phyloP scores from a whole-genome alignment of 2,113 vertebrate genomes.

The Corvus cornix region DNA sequence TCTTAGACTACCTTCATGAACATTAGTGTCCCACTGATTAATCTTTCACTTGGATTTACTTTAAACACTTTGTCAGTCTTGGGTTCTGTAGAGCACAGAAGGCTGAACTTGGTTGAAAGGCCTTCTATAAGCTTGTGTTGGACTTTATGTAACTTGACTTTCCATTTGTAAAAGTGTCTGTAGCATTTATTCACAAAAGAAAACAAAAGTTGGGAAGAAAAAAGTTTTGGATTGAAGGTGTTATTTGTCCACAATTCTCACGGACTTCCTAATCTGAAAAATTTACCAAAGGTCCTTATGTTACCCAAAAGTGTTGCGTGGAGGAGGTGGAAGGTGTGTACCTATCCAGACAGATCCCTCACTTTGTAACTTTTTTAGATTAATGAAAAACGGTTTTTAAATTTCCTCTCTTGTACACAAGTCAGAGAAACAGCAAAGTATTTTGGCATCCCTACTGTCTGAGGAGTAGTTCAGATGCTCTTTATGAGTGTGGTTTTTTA shows the following conservation, averaged over 20 bases:
- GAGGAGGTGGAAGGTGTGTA: background rate
- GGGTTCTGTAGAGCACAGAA: background rate
- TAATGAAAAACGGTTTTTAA: background rate
- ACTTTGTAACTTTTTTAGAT: background rate
- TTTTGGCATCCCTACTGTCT: background rate
- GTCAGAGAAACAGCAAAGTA: background rate
- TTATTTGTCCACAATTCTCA: background rate
- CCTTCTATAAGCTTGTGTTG: background rate
- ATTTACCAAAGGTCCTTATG: background rate
- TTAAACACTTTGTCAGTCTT: background rate
- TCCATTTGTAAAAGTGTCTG: background rate
- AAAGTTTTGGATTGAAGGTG: background rate
- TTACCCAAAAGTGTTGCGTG: background rate
- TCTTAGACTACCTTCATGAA: background rate
- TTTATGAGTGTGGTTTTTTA: background rate
- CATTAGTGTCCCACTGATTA: background rate
- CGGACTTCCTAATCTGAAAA: background rate
- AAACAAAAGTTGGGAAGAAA: background rate
- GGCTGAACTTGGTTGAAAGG: background rate
- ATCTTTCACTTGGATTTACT: background rate
- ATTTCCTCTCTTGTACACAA: background rate
- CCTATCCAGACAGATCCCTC: background rate
- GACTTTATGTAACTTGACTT: background rate
- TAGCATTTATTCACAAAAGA: background rate
- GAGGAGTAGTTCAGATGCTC: background rate